Base-by-base conservation (phyloP, 2,113 vertebrate genomes). In the Cariama cristata region DNA sequence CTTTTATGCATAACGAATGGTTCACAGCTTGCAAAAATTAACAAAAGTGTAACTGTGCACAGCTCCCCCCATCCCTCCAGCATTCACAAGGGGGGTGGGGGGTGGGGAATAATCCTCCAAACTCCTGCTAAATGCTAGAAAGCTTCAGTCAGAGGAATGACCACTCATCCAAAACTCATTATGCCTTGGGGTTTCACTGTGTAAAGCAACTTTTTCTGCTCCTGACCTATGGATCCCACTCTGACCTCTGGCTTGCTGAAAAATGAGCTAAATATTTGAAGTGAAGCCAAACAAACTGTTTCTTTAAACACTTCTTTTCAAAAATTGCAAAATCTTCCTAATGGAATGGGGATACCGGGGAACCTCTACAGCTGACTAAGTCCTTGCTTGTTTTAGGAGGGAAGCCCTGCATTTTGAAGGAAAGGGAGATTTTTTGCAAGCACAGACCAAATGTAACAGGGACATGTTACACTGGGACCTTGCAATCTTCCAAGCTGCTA, bases 231-330 rank as follows among this genome's bases (percentile, higher is more conserved):
- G 72, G 71, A 94, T 73, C 93, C 71, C 88, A 53, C 93, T 86
- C 64, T 96, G 96, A 96, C 95, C 97, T 98, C 90, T 88, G 94
- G 82, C 93, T 97, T 64, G 42, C 92, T 84, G 87, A 89, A 91
- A 96, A 97, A 96, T 11, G 50, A 97, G 96, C 79, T 76, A 49
- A 97, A 97, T 98, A 97, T 90, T 98, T 98, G 97, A 98, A 87
- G 62, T 3, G 58, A 79, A 84, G 97, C 98, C 98, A 98, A 98
- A 90, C 94, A 97, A 97, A 98, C 91, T 40, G 63, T 95, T 96
- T 96, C 97, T 96, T 95, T 92, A 97, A 98, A 98, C 64, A 75
- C 64, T 87, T 93, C 71, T 91, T 79, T 75, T 79, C 93, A 96
- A 96, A 96, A 94, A 94, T 12, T 72, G 12, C 84, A 83, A 96